These are phyloP conservation scores for Ondatra zibethicus DNA, from an alignment of 2,113 vertebrate species.

Conservation along the genomic window DNA sequence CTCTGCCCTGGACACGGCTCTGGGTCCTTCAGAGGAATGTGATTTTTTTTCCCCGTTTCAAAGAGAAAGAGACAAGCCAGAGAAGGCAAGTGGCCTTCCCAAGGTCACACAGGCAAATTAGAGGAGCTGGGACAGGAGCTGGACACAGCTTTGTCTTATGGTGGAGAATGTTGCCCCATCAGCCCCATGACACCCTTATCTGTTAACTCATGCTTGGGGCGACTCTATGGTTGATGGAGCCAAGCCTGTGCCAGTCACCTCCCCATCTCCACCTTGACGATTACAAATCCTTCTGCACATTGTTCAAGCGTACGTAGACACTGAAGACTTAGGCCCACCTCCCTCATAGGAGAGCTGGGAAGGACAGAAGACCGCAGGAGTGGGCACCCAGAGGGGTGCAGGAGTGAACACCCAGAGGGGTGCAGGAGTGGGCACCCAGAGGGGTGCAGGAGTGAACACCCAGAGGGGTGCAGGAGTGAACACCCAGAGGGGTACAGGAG, in stretches of 20 bases:
- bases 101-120: neutral
- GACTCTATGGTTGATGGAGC: neutral
- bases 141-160: neutral
- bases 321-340: neutral
- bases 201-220: neutral
- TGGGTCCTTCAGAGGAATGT: neutral
- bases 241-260: too few relatives aligned
- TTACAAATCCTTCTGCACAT: neutral
- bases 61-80: neutral
- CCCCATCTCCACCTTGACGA: rapidly evolving
- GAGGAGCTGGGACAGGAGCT: neutral
- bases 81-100: neutral
- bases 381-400: neutral
- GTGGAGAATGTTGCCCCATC: neutral
- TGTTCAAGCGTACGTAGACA: neutral
- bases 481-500: neutral
- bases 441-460: neutral
- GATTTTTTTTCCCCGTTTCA: neutral
- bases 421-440: neutral
- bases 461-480: neutral
- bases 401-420: neutral
- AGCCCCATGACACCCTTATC: neutral
- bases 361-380: neutral
- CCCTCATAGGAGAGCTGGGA: too few relatives aligned
- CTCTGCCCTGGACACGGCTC: neutral